phyloP scores from a whole-genome alignment of 2,113 vertebrate species.

The Thalassarche chlororhynchos region DNA sequence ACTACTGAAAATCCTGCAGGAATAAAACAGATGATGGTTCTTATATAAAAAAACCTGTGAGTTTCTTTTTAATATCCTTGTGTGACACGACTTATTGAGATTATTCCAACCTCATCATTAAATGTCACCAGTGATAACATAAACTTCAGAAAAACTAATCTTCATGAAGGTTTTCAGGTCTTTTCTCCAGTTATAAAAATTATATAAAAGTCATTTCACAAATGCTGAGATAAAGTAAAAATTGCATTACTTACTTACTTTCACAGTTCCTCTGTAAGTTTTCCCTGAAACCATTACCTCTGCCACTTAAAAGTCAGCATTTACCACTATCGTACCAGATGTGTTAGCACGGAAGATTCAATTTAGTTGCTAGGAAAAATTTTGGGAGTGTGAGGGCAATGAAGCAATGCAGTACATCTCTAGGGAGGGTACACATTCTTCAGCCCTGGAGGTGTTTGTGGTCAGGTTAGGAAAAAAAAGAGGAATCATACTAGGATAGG shows the following conservation, averaged over 20 bases:
- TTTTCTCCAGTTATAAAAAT: not conserved
- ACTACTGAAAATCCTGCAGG: conserved; percentile 24
- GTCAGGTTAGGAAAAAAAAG: not conserved
- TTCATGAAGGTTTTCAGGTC: not conserved
- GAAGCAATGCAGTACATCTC: not conserved
- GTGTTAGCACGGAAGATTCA: not conserved
- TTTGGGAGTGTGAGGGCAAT: not conserved
- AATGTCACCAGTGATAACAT: not conserved
- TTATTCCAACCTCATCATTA: not conserved
- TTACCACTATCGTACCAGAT: not conserved
- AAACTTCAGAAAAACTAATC: not conserved
- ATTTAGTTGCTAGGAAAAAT: not conserved
- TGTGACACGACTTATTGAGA: not conserved
- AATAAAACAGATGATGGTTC: conserved; percentile 23
- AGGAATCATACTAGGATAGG: not conserved
- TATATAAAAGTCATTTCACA: not conserved
- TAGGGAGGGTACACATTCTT: not conserved
- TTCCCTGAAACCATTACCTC: not conserved
- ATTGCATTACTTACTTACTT: not conserved
- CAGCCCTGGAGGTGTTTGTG: not conserved
- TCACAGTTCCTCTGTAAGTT: not conserved
- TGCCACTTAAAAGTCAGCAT: not conserved
- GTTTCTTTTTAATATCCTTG: not conserved
- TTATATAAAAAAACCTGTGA: not conserved
- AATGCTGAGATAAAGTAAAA: not conserved